Base-by-base conservation (phyloP, 2,888 invertebrate genomes). In the Eucera pruinosa region DNA sequence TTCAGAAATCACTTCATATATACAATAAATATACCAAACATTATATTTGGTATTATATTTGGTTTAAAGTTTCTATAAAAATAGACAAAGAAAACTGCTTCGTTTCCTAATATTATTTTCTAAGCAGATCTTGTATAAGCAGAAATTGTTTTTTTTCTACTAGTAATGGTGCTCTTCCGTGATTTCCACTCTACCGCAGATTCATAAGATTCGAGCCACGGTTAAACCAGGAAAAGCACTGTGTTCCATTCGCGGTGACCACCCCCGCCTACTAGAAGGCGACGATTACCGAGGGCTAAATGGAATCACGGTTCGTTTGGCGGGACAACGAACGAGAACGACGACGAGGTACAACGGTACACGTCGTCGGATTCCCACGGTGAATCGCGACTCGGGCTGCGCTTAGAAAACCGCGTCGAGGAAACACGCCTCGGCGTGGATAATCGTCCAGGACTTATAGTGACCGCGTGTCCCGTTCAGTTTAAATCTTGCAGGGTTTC, bases 291-390 rank as follows among this genome's bases (percentile, higher is more conserved):
- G 48, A 15, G 47, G 69, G 67, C 54, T 75, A 81, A 83, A 81
- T 83, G 80, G 76, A 80, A 80, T 83, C 80, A 82, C 67, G 82
- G 80, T 85, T 83, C 68, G 76, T 78, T 72, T 80, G 74, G 20
- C 70, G 82, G 57, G 76, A 78, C 64, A 64, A 65, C 72, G 74
- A 73, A 75, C 83, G 69, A 82, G 78, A 80, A 80, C 55, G 50
- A 52, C 60, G 66, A 60, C 68, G 65, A 69, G 75, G 67, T 66
- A 76, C 87, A 87, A 85, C 88, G 87, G 87, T 87, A 87, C 77
- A 81, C 81, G 75, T 82, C 75, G 80, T 67, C 61, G 75, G 79
- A 86, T 88, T 88, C 88, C 85, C 88, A 88, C 88, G 88, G 79
- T 84, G 79, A 73, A 81, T 80, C 60, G 71, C 54, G 55, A 48